Evolutionary conservation across 2,113 vertebrate species (phyloP), one percentile per base, ranked within the genome.

Genomic region (Rhabdornis inornatus): DNA sequence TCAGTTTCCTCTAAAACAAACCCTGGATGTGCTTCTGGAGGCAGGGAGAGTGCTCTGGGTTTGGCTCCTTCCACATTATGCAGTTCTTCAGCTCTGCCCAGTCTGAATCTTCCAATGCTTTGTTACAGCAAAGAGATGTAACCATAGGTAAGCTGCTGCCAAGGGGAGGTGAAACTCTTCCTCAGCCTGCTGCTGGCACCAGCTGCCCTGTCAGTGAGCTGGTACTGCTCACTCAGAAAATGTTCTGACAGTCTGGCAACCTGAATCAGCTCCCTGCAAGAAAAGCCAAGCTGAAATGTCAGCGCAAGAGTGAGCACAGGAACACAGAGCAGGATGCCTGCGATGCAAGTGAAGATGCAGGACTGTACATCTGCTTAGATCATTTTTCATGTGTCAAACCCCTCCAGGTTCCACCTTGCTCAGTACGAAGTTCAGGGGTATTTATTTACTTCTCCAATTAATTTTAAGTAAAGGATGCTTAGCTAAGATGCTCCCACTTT

Each of bases 121-220:
- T 1, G 0, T 81, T 74, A 44, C 13, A 7, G n/a, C 0, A 0
- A 45, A 65, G 70, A 28, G 17, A 19, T 31, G 9, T 52, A 49
- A n/a, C 31, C 4, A 8, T 17, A 33, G 44, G 52, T 37, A n/a
- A 68, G 7, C 45, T 81, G 56, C n/a, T 65, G 50, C 39, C 53
- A 37, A 40, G 30, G 6, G 3, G 4, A 9, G 15, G 7, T 59
- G 45, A 49, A 70, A 49, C 15, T 20, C n/a, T 71, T 72, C 52
- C 35, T 76, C 40, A 53, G 33, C n/a, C 86, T n/a, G 24, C 23
- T 3, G 1, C 57, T 88, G 65, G 70, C 42, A 87, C 42, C 47
- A 57, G 37, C 76, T 68, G 55, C 53, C 53, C 66, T 87, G 16
- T 17, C 1, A 1, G 33, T 30, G 65, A 75, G 35, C n/a, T 61